Conservation (phyloP, 2,797 vertebrate species). For the Hydrocynus forskahlii region DNA sequence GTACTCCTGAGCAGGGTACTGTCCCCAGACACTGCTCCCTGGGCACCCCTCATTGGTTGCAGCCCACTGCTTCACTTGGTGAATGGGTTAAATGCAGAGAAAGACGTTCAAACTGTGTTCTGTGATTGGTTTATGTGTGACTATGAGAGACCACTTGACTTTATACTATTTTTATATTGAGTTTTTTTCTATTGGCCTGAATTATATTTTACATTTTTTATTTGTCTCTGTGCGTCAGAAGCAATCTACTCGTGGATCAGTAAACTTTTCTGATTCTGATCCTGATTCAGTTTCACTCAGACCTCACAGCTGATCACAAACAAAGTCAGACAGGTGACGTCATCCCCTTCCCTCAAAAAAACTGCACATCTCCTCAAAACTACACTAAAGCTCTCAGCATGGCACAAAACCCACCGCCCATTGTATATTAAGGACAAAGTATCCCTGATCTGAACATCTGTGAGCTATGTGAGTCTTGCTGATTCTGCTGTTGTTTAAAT, state of each 20-base stretch:
- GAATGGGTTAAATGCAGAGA: too few species aligned
- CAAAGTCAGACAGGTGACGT: slow-evolving; percentile 35
- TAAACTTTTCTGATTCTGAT: neutral
- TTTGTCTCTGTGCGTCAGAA: neutral
- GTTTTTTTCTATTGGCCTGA: too few species aligned
- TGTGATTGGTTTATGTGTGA: too few species aligned
- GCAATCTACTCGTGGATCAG: neutral
- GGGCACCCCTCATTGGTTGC: too few species aligned
- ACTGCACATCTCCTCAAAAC: neutral
- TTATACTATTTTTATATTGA: too few species aligned
- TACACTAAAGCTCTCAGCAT: neutral
- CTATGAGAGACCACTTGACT: too few species aligned
- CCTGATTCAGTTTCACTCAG: neutral
- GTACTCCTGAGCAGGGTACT: too few species aligned
- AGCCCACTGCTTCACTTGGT: too few species aligned
- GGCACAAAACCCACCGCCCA: neutral
- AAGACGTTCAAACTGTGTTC: too few species aligned
- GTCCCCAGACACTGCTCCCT: too few species aligned
- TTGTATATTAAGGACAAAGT: neutral
- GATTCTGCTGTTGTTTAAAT: neutral
- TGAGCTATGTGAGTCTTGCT: neutral
- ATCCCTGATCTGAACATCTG: neutral
- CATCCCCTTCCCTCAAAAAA: slow-evolving; percentile 37
- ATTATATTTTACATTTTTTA: neutral
- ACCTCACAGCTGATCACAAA: neutral